Evolutionary conservation across 2,888 invertebrate species (phyloP).

Genomic region (Sthenelais limicola): DNA sequence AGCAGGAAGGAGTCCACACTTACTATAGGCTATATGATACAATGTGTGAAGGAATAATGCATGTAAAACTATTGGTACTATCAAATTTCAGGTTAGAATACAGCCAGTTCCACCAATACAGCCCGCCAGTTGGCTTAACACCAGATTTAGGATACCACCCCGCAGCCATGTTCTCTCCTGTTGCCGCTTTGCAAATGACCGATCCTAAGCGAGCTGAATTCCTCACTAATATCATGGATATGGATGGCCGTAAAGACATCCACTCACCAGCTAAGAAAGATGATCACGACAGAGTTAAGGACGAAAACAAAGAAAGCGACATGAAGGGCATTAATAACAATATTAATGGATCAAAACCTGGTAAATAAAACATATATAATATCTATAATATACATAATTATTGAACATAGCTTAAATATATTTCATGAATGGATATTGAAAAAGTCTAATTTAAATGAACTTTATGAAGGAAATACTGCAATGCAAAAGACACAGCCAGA

Average conservation of each 20-base stretch:
- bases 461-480: too few relatives aligned
- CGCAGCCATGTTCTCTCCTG: conserved; percentile 68
- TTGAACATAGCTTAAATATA: too few relatives aligned
- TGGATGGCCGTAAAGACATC: conserved; percentile 21
- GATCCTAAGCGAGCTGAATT: conserved; percentile 36
- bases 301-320: conserved; percentile 19
- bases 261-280: neutral
- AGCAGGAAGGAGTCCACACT: too few relatives aligned
- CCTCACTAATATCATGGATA: conserved; percentile 27
- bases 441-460: too few relatives aligned
- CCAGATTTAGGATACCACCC: conserved; percentile 51
- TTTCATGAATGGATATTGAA: too few relatives aligned
- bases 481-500: too few relatives aligned
- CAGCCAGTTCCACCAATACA: conserved; percentile 55
- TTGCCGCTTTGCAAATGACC: conserved; percentile 32
- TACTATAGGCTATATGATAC: too few relatives aligned
- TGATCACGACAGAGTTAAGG: conserved; percentile 1
- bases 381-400: too few relatives aligned
- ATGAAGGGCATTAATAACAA: conserved; percentile 11
- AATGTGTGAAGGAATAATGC: too few relatives aligned
- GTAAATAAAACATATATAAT: too few relatives aligned
- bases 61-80: too few relatives aligned
- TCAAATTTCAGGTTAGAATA: conserved; percentile 51
- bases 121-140: conserved; percentile 52
- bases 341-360: neutral